Conservation (phyloP, 2,888 invertebrate species). For the Sinohyriopsis cumingii region DNA sequence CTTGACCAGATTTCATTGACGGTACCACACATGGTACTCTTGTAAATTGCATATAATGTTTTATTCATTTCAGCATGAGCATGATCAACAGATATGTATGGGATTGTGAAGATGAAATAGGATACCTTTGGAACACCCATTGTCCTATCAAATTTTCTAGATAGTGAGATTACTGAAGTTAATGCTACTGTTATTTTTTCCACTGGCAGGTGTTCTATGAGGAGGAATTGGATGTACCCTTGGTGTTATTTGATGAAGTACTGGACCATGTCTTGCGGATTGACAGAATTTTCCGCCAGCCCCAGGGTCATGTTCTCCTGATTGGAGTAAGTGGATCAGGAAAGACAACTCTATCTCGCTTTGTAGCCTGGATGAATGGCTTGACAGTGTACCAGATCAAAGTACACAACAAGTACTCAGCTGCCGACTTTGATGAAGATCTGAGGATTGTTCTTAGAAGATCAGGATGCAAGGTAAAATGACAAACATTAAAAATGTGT, state of each 20-base stretch:
- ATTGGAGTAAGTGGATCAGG: constrained; percentile 99
- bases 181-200: not conserved
- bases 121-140: too few relatives aligned
- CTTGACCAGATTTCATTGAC: too few relatives aligned
- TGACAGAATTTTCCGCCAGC: constrained; percentile 98
- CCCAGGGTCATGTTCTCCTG: constrained; percentile 96
- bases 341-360: constrained; percentile 98
- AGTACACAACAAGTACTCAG: constrained; percentile 99
- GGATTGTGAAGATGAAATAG: too few relatives aligned
- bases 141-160: too few relatives aligned
- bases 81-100: too few relatives aligned
- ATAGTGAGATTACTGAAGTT: too few relatives aligned
- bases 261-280: constrained; percentile 98
- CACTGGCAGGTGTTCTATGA: constrained; percentile 90
- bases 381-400: constrained; percentile 99
- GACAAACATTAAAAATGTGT: not conserved
- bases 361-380: constrained; percentile 99
- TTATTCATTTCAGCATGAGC: too few relatives aligned
- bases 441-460: constrained; percentile 79
- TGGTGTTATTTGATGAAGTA: constrained; percentile 99
- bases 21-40: too few relatives aligned
- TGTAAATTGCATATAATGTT: too few relatives aligned
- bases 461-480: constrained; percentile 74
- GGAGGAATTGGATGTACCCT: constrained; percentile 97
- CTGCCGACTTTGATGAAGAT: constrained; percentile 99